These are phyloP conservation scores for Diadema setosum DNA, from an alignment of 35 echinoderm and acorn worm genomes.

Conservation along the genomic window DNA sequence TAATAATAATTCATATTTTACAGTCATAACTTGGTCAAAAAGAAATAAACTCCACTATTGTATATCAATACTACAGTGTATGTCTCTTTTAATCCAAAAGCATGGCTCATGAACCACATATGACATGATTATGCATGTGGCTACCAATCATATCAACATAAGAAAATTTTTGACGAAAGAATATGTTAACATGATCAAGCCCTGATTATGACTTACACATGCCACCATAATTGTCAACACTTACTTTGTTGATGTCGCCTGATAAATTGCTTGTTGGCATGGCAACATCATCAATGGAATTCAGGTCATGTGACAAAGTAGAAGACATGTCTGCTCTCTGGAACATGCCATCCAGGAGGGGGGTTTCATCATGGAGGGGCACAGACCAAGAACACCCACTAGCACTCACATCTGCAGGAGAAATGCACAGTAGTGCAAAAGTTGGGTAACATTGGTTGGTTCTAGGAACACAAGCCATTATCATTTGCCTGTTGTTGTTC, in stretches of 20 bases:
- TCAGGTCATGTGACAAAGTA: not conserved
- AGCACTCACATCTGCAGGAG: not conserved
- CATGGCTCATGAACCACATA: not conserved
- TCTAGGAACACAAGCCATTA: not conserved
- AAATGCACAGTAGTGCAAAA: not conserved
- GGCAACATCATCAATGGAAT: not conserved
- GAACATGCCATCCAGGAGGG: not conserved
- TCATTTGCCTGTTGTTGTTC: not conserved
- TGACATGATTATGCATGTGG: not conserved
- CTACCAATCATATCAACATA: not conserved
- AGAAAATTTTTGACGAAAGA: not conserved
- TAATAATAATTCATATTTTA: too few relatives aligned
- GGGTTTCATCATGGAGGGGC: not conserved
- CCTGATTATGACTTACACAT: not conserved
- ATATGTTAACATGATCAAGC: not conserved
- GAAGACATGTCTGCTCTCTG: not conserved
- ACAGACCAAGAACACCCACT: not conserved
- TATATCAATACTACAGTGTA: not conserved
- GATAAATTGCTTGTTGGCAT: not conserved
- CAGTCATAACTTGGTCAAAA: too few relatives aligned
- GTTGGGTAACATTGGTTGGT: not conserved
- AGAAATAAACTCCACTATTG: too few relatives aligned
- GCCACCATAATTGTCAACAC: not conserved
- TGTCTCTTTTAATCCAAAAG: not conserved
- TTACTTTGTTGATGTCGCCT: slow-evolving; percentile 3